Conservation (phyloP, 2,113 vertebrate species). For the Petrocephalus zakoni region DNA sequence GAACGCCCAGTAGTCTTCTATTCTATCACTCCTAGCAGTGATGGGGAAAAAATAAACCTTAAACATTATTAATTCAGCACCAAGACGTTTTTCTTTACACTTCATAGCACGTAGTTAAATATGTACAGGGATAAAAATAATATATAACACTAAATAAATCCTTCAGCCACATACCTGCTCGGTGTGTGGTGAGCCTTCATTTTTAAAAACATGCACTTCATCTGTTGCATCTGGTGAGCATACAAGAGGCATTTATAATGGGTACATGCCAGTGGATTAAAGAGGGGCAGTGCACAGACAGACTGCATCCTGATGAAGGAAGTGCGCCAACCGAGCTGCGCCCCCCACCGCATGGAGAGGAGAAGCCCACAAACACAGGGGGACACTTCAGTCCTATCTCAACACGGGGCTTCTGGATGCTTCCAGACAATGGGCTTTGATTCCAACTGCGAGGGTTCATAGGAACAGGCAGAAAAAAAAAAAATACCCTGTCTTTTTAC, state of each 20-base stretch:
- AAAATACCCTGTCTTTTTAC: background rate
- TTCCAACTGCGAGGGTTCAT: constrained; percentile 21
- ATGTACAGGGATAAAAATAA: background rate
- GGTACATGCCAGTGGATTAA: constrained; percentile 6
- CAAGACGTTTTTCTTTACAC: background rate
- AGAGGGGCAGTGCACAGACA: background rate
- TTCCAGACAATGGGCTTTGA: constrained; percentile 11
- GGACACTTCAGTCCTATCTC: constrained; percentile 14
- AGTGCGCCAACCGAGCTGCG: constrained; percentile 8
- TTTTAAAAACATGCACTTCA: background rate
- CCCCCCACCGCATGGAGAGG: constrained; percentile 18
- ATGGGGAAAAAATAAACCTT: background rate
- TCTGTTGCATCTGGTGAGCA: background rate
- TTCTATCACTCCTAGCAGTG: background rate
- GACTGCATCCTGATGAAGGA: constrained; percentile 25
- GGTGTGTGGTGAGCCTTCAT: background rate
- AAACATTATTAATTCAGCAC: background rate
- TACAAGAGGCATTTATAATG: background rate
- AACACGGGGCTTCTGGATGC: constrained; percentile 17
- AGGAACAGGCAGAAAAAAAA: background rate
- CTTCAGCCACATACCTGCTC: background rate
- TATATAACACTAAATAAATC: background rate
- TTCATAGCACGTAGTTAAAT: too few species aligned
- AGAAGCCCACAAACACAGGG: constrained; percentile 21
- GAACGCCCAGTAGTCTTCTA: background rate